Evolutionary conservation across 2,797 vertebrate species (phyloP), one percentile per base, ranked within the genome.

Genomic region (Ficedula albicollis): DNA sequence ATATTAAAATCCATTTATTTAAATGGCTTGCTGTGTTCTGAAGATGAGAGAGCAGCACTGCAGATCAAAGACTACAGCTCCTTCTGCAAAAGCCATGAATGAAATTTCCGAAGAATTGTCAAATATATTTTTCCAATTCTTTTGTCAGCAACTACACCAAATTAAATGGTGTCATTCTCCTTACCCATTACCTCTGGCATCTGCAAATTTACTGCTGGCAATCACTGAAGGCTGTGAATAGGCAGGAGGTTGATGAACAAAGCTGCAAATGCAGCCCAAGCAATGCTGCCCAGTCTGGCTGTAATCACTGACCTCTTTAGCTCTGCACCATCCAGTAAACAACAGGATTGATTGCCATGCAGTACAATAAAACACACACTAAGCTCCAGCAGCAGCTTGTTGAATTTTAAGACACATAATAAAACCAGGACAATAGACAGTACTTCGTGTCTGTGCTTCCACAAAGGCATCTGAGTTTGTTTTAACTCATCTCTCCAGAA

Each of bases 81-180:
- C 73, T 64, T n/a, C 49, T 43, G 51, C 73, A 74, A 72, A 75
- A 64, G 49, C 2, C 0, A 56, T 32, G 30, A 92, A 87, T 62
- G 29, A 60, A 56, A 67, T 79, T 84, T 89, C 51, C n/a, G 4
- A 92, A 73, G 74, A 87, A 90, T 36, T 87, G 74, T 92, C 74
- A 91, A 88, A 34, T 43, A 8, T 14, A 60, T 73, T 92, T 92
- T 87, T 36, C 38, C 55, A 79, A 49, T 63, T 59, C 80, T 92
- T 93, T 54, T 89, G 78, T 89, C 72, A 92, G 92, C 74, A 92
- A 20, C 63, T 60, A 38, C 70, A 67, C 4, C 2, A 80, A 84
- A 95, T 84, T 72, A 89, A 84, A 70, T n/a, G 36, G 29, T 56
- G 55, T 62, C 27, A 54, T 87, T 94, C 89, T 90, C 93, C 92